Base-by-base conservation (phyloP, 2,888 invertebrate genomes). In the Cephus spinipes region DNA sequence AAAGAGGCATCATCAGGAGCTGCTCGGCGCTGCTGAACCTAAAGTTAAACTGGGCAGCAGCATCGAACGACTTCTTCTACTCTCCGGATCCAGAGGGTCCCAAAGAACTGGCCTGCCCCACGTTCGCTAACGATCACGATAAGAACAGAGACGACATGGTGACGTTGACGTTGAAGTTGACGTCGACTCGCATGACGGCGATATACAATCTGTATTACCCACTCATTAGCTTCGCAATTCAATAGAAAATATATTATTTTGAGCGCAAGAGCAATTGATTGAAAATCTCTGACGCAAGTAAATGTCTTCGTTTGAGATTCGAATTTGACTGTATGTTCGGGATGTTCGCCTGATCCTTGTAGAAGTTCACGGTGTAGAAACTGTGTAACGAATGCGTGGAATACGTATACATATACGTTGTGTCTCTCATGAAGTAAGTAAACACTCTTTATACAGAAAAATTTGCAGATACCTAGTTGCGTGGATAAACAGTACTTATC, bases 61-160 rank as follows among this genome's bases (percentile, higher is more conserved):
- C 40, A 12, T 40, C 40, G 40, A 40, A 40, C 40, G 4, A 40
- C 40, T 4, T 40, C 15, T 40, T 40, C 15, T 90, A 87, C 68
- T 79, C 32, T 79, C 87, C 87, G 86, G 80, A 73, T 81, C 77
- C 77, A 82, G 89, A 87, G 90, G 89, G 89, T 89, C 90, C 89
- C 90, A 89, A 76, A 87, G 89, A 90, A 90, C 90, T 90, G 91
- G 90, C 90, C 91, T 91, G 89, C 90, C 89, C 87, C 90, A 89
- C 88, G 89, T 82, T 88, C 85, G 82, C 77, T 30, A 69, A 79
- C 81, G 77, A 79, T 79, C 80, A 79, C 79, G 78, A 83, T 40
- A 15, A 40, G 15, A 40, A 40, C 15, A 15, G 15, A 15, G 40
- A 40, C 40, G 15, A 40, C 15, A 40, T 0, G 40, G 15, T 40